phyloP scores from a whole-genome alignment of 2,113 vertebrate genomes.

The Actinemys pallida region DNA sequence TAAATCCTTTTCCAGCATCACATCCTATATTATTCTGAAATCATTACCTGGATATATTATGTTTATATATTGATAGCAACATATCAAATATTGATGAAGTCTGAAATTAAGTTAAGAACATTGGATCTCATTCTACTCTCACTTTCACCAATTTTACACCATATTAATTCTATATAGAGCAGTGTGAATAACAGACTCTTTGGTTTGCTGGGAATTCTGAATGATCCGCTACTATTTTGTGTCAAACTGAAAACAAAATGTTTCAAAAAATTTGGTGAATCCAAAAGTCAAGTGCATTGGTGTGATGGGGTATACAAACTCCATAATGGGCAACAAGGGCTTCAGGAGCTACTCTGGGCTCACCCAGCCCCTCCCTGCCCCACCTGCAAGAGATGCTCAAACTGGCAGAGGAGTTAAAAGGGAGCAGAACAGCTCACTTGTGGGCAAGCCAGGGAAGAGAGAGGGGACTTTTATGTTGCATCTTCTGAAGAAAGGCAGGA shows the following conservation, averaged over 20 bases:
- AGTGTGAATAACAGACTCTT: not conserved
- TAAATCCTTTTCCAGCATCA: not conserved
- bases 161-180: not conserved
- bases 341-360: not conserved
- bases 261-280: not conserved
- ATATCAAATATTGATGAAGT: not conserved
- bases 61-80: not conserved
- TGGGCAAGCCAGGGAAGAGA: not conserved
- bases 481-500: not conserved
- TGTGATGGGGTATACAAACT: not conserved
- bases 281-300: not conserved
- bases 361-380: not conserved
- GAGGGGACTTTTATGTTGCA: not conserved
- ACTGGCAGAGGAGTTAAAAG: not conserved
- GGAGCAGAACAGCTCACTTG: not conserved
- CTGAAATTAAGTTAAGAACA: not conserved
- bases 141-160: not conserved
- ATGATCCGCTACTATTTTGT: not conserved
- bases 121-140: not conserved
- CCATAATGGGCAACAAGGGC: not conserved
- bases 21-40: not conserved
- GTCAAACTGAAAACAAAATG: not conserved
- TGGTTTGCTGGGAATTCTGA: not conserved
- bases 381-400: not conserved
- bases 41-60: not conserved